phyloP scores from a whole-genome alignment of 2,888 invertebrate genomes.

The Drosophila antonietae region DNA sequence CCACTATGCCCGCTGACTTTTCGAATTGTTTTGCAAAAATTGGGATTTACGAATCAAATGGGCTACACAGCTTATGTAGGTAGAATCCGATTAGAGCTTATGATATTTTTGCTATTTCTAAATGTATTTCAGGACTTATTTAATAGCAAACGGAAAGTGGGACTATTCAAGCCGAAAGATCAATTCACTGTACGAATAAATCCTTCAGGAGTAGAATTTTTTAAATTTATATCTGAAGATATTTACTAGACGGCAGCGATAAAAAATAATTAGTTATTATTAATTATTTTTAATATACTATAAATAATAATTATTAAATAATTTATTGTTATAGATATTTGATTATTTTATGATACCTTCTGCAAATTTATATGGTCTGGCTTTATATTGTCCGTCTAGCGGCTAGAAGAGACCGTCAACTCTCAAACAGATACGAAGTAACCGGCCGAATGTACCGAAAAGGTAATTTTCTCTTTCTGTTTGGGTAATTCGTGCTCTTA shows the following conservation, averaged over 20 bases:
- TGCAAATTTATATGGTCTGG: neutral
- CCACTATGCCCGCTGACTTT: conserved; percentile 80
- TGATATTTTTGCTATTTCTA: neutral
- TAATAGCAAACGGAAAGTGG: conserved; percentile 36
- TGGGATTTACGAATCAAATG: conserved; percentile 79
- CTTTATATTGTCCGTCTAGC: neutral
- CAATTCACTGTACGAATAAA: conserved; percentile 66
- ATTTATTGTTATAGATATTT: neutral
- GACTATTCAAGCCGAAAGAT: conserved; percentile 36
- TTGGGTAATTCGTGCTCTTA: conserved; percentile 33
- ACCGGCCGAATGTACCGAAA: neutral
- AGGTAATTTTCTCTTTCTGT: conserved; percentile 57
- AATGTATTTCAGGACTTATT: conserved; percentile 63
- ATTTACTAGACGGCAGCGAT: conserved; percentile 22
- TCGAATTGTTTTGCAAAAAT: conserved; percentile 74
- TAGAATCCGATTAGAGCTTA: neutral
- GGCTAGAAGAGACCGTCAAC: neutral
- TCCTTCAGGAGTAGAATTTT: conserved; percentile 75
- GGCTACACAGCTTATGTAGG: conserved; percentile 81
- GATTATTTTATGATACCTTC: neutral
- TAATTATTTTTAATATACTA: no score
- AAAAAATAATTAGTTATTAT: no score
- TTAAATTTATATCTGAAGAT: conserved; percentile 59
- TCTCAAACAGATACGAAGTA: neutral
- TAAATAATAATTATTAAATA: no score